These are phyloP conservation scores for Aethes cnicana DNA, from an alignment of 2,888 invertebrate species.

Conservation along the genomic window DNA sequence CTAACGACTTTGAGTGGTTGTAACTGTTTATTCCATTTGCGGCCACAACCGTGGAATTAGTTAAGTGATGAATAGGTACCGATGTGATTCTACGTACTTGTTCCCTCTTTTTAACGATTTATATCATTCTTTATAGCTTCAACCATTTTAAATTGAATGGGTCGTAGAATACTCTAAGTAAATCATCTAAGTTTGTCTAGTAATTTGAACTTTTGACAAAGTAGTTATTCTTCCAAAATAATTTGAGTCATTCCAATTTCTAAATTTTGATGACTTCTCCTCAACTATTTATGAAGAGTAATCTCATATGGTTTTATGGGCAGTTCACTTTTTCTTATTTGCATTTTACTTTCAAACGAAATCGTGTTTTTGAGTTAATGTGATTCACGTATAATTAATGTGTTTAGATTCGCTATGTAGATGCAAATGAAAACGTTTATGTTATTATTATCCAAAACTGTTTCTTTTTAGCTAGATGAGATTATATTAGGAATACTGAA, in stretches of 20 bases:
- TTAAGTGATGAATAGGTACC: conserved; percentile 33
- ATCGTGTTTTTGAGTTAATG: background rate
- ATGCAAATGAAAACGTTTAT: no score
- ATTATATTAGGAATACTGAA: no score
- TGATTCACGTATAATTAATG: background rate
- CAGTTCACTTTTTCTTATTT: conserved; percentile 6
- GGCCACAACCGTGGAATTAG: conserved; percentile 35
- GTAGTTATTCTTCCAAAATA: background rate
- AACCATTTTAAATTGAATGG: background rate
- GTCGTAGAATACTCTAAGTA: background rate
- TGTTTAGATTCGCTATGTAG: background rate
- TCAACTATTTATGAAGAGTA: background rate
- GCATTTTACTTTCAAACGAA: conserved; percentile 5
- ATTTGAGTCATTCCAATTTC: conserved; percentile 1
- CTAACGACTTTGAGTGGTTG: conserved; percentile 1
- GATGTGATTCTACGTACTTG: conserved; percentile 27
- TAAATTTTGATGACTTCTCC: background rate
- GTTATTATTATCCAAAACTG: no score
- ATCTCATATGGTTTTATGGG: background rate
- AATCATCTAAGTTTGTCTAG: background rate
- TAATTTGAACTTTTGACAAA: conserved; percentile 9
- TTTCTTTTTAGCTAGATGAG: no score
- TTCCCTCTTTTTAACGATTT: background rate
- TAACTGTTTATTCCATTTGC: conserved; percentile 35
- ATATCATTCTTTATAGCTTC: background rate